phyloP scores from a whole-genome alignment of 2,888 invertebrate genomes.

The Sinhomidia bicolor region DNA sequence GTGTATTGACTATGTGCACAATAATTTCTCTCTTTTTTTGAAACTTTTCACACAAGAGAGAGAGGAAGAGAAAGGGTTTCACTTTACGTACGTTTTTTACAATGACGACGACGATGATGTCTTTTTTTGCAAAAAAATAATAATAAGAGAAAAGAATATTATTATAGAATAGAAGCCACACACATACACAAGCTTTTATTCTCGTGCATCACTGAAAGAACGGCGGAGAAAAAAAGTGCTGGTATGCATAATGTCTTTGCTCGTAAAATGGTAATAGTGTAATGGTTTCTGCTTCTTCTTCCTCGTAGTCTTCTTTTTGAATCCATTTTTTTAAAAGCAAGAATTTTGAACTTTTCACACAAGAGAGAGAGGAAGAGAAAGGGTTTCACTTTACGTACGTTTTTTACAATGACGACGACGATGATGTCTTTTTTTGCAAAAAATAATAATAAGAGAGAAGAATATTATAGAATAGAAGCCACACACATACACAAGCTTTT shows the following conservation, averaged over 20 bases:
- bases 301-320: not conserved
- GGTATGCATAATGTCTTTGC: constrained; percentile 41
- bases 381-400: too few species aligned
- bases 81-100: not conserved
- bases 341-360: not conserved
- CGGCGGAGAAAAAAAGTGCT: constrained; percentile 32
- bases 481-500: too few species aligned
- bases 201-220: constrained; percentile 5
- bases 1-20: too few species aligned
- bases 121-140: not conserved
- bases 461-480: not conserved
- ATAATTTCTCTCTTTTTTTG: not conserved
- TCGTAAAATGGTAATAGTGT: constrained; percentile 30
- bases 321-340: not conserved
- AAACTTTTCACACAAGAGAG: too few species aligned
- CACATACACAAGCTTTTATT: not conserved
- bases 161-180: not conserved
- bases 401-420: not conserved
- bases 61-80: not conserved
- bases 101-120: not conserved
- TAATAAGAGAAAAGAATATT: not conserved
- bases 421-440: not conserved
- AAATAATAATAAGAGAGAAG: too few species aligned
- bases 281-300: too few species aligned
- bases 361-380: too few species aligned